Conservation (phyloP, 2,888 invertebrate species). For the Stenodera caucasica region DNA sequence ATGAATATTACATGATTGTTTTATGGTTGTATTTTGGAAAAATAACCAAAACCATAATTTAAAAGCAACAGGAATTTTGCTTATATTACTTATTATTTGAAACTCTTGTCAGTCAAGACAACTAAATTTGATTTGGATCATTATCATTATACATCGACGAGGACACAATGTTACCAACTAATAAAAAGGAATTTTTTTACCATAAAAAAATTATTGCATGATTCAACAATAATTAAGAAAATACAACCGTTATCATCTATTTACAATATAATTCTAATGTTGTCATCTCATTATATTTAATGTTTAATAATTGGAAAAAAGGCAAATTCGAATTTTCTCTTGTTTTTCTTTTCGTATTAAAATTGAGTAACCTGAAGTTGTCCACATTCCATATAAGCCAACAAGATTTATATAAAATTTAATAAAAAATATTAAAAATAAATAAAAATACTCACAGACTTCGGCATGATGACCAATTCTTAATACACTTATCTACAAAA, state of each 20-base stretch:
- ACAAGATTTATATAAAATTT: not conserved
- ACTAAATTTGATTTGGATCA: no score
- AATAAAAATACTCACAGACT: not conserved
- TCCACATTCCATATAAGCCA: not conserved
- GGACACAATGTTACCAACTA: not conserved
- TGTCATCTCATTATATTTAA: no score
- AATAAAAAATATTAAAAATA: no score
- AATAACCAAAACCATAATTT: no score
- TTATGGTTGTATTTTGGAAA: no score
- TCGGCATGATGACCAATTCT: not conserved
- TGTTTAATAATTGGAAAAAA: no score
- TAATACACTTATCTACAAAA: not conserved
- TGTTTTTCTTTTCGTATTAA: no score
- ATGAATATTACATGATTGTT: no score
- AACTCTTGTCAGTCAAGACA: no score
- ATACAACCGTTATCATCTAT: conserved; percentile 1
- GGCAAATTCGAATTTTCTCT: no score
- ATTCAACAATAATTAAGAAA: conserved; percentile 7
- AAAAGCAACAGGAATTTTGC: no score
- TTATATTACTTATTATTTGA: no score
- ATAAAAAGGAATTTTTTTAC: not conserved
- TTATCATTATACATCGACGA: not conserved
- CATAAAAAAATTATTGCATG: not conserved
- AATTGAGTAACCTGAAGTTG: not conserved
- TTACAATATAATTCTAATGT: not conserved